Conservation (phyloP, 2,797 vertebrate genomes). For the Microtus californicus region DNA sequence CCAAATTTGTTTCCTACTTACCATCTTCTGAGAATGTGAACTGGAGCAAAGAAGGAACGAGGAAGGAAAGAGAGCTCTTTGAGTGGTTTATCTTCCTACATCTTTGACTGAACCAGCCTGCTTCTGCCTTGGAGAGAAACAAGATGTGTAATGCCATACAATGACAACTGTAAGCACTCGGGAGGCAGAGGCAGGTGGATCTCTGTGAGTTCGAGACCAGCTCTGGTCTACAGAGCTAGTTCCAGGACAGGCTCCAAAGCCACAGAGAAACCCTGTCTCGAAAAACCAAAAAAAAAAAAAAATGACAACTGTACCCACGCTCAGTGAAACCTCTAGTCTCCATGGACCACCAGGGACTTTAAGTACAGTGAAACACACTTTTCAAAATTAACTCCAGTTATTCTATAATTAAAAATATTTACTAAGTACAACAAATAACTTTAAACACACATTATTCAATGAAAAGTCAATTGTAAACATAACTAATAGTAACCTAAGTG, state of each 20-base stretch:
- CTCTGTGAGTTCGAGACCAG: too few species aligned
- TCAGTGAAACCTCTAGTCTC: constrained; percentile 9
- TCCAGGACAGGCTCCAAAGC: too few species aligned
- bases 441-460: background rate
- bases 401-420: constrained; percentile 44
- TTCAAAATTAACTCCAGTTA: constrained; percentile 5
- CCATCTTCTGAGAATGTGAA: constrained; percentile 99
- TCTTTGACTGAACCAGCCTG: constrained; percentile 98
- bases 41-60: constrained; percentile 96
- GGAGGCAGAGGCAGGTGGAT: too few species aligned
- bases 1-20: constrained; percentile 84
- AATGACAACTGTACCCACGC: background rate
- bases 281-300: too few species aligned
- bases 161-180: background rate
- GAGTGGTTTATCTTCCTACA: constrained; percentile 99
- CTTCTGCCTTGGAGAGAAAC: constrained; percentile 92
- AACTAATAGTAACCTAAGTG: constrained; percentile 22
- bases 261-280: too few species aligned
- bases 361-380: background rate
- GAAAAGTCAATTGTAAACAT: constrained; percentile 3
- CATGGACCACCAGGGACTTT: background rate
- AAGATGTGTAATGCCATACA: background rate
- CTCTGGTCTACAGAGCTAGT: too few species aligned
- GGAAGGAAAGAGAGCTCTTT: constrained; percentile 95
- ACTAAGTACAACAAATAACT: constrained; percentile 37